phyloP scores from a whole-genome alignment of 1,140 invertebrate species.

The Macrosteles quadrilineatus region DNA sequence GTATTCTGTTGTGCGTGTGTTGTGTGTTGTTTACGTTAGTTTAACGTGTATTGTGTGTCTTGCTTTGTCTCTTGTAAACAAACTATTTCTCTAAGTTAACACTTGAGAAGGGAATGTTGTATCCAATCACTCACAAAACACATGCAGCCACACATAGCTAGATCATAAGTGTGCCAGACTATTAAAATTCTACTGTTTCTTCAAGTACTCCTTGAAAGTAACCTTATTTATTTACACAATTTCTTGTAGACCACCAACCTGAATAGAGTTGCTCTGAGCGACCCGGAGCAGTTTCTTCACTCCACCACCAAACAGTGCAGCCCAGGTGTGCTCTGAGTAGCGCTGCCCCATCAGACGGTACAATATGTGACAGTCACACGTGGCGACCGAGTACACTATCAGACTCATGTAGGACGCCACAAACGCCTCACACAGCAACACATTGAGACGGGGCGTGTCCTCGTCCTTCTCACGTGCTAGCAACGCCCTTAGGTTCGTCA shows the following conservation, averaged over 20 bases:
- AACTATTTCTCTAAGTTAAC: too few species aligned
- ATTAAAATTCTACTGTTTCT: too few species aligned
- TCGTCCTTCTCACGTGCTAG: slow-evolving; percentile 94
- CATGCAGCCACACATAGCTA: too few species aligned
- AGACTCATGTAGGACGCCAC: slow-evolving; percentile 90
- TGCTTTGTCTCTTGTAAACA: too few species aligned
- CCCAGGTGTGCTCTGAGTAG: slow-evolving; percentile 81
- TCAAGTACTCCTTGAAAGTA: too few species aligned
- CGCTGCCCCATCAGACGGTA: slow-evolving; percentile 85
- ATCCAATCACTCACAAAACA: too few species aligned
- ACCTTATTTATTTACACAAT: too few species aligned
- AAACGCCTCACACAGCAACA: slow-evolving; percentile 91
- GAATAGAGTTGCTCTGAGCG: slow-evolving; percentile 53
- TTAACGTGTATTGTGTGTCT: too few species aligned
- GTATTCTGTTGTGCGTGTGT: too few species aligned
- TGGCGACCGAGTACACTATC: slow-evolving; percentile 89
- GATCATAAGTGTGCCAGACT: too few species aligned
- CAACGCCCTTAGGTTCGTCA: slow-evolving; percentile 87
- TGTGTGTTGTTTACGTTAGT: too few species aligned
- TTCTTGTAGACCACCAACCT: background rate
- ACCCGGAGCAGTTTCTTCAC: slow-evolving; percentile 87
- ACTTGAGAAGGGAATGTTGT: too few species aligned
- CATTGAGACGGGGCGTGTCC: slow-evolving; percentile 89
- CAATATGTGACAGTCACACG: slow-evolving; percentile 91
- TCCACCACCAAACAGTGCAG: slow-evolving; percentile 90